phyloP scores from a whole-genome alignment of 2,888 invertebrate species.

The Hanleya hanleyi region DNA sequence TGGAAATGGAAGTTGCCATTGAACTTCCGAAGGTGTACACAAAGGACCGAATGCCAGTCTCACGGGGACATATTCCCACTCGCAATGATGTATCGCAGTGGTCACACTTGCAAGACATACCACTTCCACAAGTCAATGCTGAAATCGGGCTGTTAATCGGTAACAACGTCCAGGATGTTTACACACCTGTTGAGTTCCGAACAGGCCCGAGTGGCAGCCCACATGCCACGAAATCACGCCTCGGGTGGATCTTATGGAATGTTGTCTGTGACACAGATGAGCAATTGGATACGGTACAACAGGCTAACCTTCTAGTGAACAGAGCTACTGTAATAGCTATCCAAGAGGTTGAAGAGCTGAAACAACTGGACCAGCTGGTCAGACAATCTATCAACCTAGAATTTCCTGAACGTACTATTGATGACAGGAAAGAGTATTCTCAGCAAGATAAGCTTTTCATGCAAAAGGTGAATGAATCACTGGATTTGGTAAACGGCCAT shows the following conservation, averaged over 20 bases:
- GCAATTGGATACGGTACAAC: not conserved
- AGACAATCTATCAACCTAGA: slow-evolving; percentile 24
- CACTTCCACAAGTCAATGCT: slow-evolving; percentile 6
- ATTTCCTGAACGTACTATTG: slow-evolving; percentile 25
- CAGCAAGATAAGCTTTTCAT: slow-evolving; percentile 15
- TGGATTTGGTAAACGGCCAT: slow-evolving; percentile 16
- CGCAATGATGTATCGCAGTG: slow-evolving; percentile 23
- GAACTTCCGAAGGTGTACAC: slow-evolving; percentile 23
- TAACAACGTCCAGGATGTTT: slow-evolving; percentile 30
- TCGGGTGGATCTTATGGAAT: slow-evolving; percentile 35
- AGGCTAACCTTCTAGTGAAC: slow-evolving; percentile 5
- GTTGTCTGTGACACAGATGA: slow-evolving; percentile 2
- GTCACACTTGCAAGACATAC: slow-evolving; percentile 25
- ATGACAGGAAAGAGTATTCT: slow-evolving; percentile 18
- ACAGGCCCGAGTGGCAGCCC: slow-evolving; percentile 33
- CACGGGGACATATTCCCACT: slow-evolving; percentile 22
- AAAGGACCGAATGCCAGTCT: slow-evolving; percentile 25
- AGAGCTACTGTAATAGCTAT: slow-evolving; percentile 11
- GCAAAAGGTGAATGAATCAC: slow-evolving; percentile 11
- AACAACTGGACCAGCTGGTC: slow-evolving; percentile 23
- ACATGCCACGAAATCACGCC: slow-evolving; percentile 26
- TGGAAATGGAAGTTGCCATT: slow-evolving; percentile 9
- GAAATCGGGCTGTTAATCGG: slow-evolving; percentile 33
- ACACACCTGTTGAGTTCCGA: slow-evolving; percentile 22
- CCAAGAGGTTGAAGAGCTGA: slow-evolving; percentile 10